These are phyloP conservation scores for Triplophysa siluroides DNA, from an alignment of 2,113 vertebrate species.

Conservation along the genomic window DNA sequence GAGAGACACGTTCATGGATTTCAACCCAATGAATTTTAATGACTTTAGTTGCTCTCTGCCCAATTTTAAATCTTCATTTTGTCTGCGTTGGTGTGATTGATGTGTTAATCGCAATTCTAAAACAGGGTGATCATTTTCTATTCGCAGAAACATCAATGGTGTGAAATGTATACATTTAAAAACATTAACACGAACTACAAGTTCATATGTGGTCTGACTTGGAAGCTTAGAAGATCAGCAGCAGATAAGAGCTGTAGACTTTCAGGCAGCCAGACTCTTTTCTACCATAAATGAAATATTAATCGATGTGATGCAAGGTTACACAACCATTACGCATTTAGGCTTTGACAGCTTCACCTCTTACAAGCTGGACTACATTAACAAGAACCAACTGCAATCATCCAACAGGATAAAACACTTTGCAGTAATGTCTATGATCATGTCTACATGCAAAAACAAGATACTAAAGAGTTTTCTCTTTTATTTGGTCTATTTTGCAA, in stretches of 20 bases:
- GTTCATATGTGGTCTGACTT: slow-evolving; percentile 13
- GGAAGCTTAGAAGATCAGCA: slow-evolving; percentile 4
- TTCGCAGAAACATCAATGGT: neutral
- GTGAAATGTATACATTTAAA: neutral
- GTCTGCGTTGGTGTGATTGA: neutral
- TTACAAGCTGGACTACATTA: neutral
- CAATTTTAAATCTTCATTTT: neutral
- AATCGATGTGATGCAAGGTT: slow-evolving; percentile 42
- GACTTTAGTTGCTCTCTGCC: neutral
- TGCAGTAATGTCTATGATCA: neutral
- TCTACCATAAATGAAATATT: slow-evolving; percentile 41
- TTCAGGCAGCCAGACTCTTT: slow-evolving; percentile 4
- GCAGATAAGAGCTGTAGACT: slow-evolving; percentile 15
- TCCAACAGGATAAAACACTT: neutral
- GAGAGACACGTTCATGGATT: neutral
- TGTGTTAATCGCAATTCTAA: neutral
- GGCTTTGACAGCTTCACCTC: slow-evolving; percentile 23
- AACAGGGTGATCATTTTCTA: neutral
- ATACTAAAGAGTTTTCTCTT: neutral
- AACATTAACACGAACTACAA: neutral
- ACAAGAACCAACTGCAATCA: neutral
- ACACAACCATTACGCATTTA: slow-evolving; percentile 35
- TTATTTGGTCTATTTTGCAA: neutral
- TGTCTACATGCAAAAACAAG: neutral
- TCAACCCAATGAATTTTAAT: neutral